Conservation (phyloP, 2,113 vertebrate species). For the Clarias magur region DNA sequence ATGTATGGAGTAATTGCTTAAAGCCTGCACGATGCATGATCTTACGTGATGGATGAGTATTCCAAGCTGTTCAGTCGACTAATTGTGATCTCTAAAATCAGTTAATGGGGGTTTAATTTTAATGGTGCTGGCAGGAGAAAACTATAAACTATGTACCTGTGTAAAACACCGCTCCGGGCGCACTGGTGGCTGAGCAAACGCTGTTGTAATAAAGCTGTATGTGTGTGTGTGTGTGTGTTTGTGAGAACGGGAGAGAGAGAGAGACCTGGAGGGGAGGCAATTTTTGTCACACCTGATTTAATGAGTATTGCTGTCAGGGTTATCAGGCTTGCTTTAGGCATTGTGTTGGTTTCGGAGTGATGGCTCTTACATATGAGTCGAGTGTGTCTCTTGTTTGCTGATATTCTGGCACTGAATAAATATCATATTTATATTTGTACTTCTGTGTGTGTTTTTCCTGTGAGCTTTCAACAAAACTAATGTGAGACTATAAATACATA, state of each 20-base stretch:
- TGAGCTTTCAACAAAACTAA: not conserved
- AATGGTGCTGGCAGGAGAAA: not conserved
- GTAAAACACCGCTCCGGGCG: not conserved
- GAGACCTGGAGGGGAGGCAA: not conserved
- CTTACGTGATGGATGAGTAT: not conserved
- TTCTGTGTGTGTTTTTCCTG: not conserved
- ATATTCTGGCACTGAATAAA: not conserved
- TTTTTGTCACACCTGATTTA: conserved; percentile 25
- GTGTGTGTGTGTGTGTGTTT: conserved; percentile 3
- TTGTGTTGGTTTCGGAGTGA: not conserved
- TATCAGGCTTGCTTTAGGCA: conserved; percentile 1
- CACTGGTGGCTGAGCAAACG: not conserved
- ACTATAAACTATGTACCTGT: conserved; percentile 2
- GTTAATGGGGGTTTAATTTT: not conserved
- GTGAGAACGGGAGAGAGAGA: not conserved
- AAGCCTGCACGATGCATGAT: not conserved
- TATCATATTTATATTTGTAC: not conserved
- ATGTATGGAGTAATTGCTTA: not conserved
- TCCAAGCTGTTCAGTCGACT: not conserved
- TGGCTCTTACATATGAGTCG: not conserved
- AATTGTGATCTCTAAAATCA: conserved; percentile 18
- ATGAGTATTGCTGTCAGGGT: conserved; percentile 1
- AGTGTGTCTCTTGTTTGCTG: not conserved
- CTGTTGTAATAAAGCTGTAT: not conserved
- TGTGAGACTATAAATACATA: conserved; percentile 13